phyloP scores from a whole-genome alignment of 2,888 invertebrate species.

The Nemoura dubitans region DNA sequence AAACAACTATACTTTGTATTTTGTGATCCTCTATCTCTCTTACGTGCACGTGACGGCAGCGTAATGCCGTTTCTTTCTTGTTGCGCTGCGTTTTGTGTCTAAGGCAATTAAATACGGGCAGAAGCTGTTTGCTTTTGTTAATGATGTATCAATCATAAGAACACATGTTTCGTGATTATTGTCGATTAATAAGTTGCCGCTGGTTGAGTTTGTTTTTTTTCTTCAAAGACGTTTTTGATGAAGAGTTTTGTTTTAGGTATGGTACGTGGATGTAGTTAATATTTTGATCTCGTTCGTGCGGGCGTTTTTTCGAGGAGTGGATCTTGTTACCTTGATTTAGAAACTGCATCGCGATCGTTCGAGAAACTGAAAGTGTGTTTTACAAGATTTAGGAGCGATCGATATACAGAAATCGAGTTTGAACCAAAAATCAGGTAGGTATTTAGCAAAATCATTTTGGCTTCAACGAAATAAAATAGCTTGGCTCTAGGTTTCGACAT shows the following conservation, averaged over 20 bases:
- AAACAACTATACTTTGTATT: neutral
- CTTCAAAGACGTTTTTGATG: neutral
- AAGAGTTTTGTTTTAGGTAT: neutral
- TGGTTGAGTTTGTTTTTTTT: neutral
- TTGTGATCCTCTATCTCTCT: neutral
- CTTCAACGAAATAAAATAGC: no score
- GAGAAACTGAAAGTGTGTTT: no score
- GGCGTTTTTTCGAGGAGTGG: no score
- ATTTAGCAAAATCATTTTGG: no score
- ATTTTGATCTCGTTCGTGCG: neutral
- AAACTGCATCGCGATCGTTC: no score
- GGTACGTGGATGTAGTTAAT: neutral
- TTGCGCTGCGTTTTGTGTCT: neutral
- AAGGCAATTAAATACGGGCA: neutral
- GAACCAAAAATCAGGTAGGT: no score
- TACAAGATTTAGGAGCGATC: no score
- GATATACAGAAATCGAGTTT: no score
- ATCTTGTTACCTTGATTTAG: no score
- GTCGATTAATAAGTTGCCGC: conserved; percentile 7
- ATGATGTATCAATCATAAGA: conserved; percentile 5
- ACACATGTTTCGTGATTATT: neutral
- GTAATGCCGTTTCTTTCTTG: neutral
- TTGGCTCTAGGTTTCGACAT: no score
- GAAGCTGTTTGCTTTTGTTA: neutral
- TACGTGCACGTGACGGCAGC: neutral